Percentiles rank a stretch among this genome's conserved stretches.
phyloP scores from a whole-genome alignment of 2,888 invertebrate species.

The Hypena proboscidalis region DNA sequence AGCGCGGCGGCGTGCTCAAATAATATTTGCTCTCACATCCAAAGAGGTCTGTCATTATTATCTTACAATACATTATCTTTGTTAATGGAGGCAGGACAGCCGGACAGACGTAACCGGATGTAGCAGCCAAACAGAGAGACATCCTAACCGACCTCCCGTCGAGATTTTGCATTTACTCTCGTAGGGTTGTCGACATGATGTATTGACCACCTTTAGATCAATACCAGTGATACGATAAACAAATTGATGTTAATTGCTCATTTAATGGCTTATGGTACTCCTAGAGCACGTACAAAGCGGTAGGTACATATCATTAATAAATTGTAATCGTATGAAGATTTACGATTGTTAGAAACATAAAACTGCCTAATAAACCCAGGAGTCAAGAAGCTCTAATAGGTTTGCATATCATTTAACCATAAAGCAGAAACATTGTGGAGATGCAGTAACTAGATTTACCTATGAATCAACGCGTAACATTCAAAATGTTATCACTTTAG shows the following conservation, averaged over 20 bases:
- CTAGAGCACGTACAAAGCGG: neutral
- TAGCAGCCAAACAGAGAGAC: slow-evolving; percentile 37
- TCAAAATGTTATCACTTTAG: too few relatives aligned
- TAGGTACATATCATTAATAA: neutral
- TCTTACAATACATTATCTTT: slow-evolving; percentile 38
- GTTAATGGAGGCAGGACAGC: slow-evolving; percentile 42
- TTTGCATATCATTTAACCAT: too few relatives aligned
- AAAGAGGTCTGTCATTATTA: slow-evolving; percentile 38
- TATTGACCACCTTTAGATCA: slow-evolving; percentile 5
- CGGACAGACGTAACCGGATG: slow-evolving; percentile 48
- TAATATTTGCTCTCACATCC: slow-evolving; percentile 34
- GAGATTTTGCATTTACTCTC: slow-evolving; percentile 53
- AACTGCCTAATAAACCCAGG: too few relatives aligned
- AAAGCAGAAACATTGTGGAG: too few relatives aligned
- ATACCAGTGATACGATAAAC: slow-evolving; percentile 7
- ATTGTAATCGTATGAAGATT: neutral
- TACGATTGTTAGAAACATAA: neutral
- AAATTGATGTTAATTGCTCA: slow-evolving; percentile 12
- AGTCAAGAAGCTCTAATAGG: too few relatives aligned
- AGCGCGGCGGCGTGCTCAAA: slow-evolving; percentile 27
- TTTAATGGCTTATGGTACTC: slow-evolving; percentile 3
- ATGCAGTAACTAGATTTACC: too few relatives aligned
- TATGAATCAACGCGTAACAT: too few relatives aligned
- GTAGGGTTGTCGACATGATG: slow-evolving; percentile 42
- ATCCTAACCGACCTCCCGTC: slow-evolving; percentile 46